phyloP scores from a whole-genome alignment of 2,888 invertebrate genomes.

The Gari tellinella region DNA sequence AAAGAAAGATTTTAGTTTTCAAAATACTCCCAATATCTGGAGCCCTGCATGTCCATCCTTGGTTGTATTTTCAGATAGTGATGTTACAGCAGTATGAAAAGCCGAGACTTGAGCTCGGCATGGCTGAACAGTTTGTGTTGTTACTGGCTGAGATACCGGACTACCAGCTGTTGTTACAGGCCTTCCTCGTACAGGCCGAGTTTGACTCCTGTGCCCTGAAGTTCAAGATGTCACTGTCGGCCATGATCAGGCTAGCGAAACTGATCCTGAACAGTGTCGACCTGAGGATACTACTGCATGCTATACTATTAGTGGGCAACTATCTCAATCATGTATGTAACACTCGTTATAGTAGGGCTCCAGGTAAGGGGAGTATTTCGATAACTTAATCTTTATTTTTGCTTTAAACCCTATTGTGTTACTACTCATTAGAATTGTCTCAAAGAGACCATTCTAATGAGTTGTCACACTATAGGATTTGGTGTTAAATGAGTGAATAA shows the following conservation, averaged over 20 bases:
- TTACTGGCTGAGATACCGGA: constrained; percentile 82
- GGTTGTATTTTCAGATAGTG: constrained; percentile 78
- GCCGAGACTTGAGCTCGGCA: constrained; percentile 82
- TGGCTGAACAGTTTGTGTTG: constrained; percentile 85
- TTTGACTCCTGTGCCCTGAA: constrained; percentile 73
- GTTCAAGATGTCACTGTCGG: constrained; percentile 65
- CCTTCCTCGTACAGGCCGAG: constrained; percentile 84
- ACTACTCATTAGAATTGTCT: too few species aligned
- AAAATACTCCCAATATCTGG: too few species aligned
- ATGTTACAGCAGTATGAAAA: constrained; percentile 82
- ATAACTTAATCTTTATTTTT: too few species aligned
- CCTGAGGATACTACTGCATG: constrained; percentile 76
- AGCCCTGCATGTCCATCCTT: too few species aligned
- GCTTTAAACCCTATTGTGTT: too few species aligned
- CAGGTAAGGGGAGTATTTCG: too few species aligned
- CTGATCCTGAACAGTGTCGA: constrained; percentile 67
- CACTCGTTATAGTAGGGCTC: too few species aligned
- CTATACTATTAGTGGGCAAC: constrained; percentile 82
- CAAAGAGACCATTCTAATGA: too few species aligned
- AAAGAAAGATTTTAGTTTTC: too few species aligned
- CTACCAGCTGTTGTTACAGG: constrained; percentile 83
- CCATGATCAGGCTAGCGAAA: constrained; percentile 71
- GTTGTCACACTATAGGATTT: too few species aligned
- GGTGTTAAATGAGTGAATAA: too few species aligned
- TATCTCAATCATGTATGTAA: constrained; percentile 81